Base-by-base conservation (phyloP, 2,888 invertebrate genomes). In the Patella caerulea region DNA sequence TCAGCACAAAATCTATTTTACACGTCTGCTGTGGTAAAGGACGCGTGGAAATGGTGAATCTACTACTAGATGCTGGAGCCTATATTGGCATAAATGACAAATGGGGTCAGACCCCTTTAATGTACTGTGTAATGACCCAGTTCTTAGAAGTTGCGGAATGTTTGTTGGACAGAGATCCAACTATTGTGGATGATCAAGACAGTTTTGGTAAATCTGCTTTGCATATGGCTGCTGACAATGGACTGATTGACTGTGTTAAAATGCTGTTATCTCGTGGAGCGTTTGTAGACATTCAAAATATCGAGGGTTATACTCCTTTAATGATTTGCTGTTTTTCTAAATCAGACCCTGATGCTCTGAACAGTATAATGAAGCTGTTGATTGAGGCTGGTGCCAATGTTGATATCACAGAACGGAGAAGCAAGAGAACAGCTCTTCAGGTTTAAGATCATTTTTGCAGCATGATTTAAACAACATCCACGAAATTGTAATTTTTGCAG, bases 1-100 rank as follows among this genome's bases (percentile, higher is more conserved):
- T 88, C 72, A 86, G 86, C 72, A 83, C 86, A 45, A 89, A 88
- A 81, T 85, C 87, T 7, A 83, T 88, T 45, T 81, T 90, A 3
- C 89, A 90, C 69, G 83, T 90, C 29, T 86, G 87, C 75, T 88
- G 89, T 83, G 89, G 86, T 72, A 90, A 88, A 78, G 90, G 89
- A 3, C 79, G 85, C 15, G 75, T 81, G 9, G 86, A 86, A 15
- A 88, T 88, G 77, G 87, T 83, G 17, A 84, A 85, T 73, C 72
- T 81, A 1, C 71, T 90, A 56, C 76, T 88, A n/a, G 83, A 88
- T 2, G 80, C 80, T 52, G 87, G 87, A 11, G 87, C 88, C n/a
- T 78, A 82, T 59, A 78, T 86, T 7, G 83, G 84, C 52, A 82
- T 84, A 4, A 83, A 85, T 52, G 90, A 89, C 79, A 85, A 85